Percentiles rank a stretch among this genome's conserved stretches.
Conservation (phyloP, 2,888 invertebrate species). For the Urechis unicinctus region DNA sequence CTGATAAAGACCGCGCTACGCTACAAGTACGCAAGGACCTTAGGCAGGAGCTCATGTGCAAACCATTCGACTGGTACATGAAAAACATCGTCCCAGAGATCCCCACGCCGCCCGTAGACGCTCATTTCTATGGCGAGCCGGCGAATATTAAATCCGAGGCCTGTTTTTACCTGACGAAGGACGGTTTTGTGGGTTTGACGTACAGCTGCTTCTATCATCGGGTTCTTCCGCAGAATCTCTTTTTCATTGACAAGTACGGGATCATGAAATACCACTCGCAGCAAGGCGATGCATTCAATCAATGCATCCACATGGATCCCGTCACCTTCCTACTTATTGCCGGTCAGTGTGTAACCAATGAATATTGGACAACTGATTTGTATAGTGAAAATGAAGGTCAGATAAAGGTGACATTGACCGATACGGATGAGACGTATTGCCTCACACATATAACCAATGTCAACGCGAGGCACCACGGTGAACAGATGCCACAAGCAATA, state of each 20-base stretch:
- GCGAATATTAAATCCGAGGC: conserved; percentile 22
- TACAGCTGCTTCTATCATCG: conserved; percentile 26
- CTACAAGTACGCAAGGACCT: conserved; percentile 59
- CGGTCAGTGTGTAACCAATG: conserved; percentile 8
- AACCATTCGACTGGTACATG: conserved; percentile 19
- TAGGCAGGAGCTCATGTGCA: conserved; percentile 62
- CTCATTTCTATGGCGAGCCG: conserved; percentile 25
- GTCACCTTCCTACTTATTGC: conserved; percentile 13
- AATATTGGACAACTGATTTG: background rate
- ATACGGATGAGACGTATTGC: conserved; percentile 3
- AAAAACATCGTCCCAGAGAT: conserved; percentile 64
- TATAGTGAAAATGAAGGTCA: background rate
- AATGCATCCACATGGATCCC: conserved; percentile 18
- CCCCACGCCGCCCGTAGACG: conserved; percentile 21
- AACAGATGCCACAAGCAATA: conserved; percentile 29
- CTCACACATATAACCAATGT: conserved; percentile 27
- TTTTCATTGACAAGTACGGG: conserved; percentile 19
- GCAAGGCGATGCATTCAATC: background rate
- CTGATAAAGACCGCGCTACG: conserved; percentile 16
- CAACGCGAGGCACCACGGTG: conserved; percentile 17
- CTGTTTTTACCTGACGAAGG: conserved; percentile 19
- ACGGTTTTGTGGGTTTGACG: conserved; percentile 26
- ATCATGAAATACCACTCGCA: conserved; percentile 13
- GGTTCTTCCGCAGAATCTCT: conserved; percentile 25
- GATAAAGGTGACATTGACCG: background rate